These are phyloP conservation scores for Acropternis orthonyx DNA, from an alignment of 2,797 vertebrate genomes.

Conservation along the genomic window DNA sequence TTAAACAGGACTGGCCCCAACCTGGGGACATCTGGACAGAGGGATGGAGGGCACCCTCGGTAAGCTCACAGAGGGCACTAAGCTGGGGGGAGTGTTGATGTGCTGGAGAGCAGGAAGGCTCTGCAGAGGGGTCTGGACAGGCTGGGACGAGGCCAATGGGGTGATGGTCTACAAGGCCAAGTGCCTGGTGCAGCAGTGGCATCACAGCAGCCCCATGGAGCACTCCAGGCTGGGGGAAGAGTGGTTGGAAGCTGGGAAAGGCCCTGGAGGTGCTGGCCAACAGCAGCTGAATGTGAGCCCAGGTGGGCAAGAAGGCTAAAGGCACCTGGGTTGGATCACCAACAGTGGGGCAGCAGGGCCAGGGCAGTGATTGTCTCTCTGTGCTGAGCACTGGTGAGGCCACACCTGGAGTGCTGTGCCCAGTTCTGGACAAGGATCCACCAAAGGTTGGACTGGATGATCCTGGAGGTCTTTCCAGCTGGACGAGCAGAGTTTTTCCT, in stretches of 20 bases:
- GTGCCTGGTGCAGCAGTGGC: background rate
- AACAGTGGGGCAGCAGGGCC: accelerated
- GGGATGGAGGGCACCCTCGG: background rate
- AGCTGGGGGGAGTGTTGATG: background rate
- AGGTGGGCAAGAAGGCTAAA: background rate
- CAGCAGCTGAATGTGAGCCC: background rate
- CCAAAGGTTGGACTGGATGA: accelerated
- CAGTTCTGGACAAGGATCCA: background rate
- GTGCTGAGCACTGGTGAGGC: background rate
- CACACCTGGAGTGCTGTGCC: background rate
- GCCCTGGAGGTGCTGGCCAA: background rate
- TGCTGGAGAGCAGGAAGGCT: background rate
- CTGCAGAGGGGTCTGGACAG: background rate
- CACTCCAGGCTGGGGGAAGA: background rate
- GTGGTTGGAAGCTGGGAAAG: background rate
- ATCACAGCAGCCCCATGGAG: background rate
- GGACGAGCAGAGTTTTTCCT: background rate
- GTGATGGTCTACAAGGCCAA: background rate
- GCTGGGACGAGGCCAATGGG: background rate
- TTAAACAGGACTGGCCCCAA: too few species aligned
- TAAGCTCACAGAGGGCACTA: accelerated
- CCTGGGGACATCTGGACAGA: too few species aligned
- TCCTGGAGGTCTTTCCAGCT: background rate
- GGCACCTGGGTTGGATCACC: background rate
- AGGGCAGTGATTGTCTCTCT: background rate